Percentiles rank a stretch among this genome's conserved stretches.
phyloP scores from a whole-genome alignment of 2,888 invertebrate species.

The Scaptomyza reducta region DNA sequence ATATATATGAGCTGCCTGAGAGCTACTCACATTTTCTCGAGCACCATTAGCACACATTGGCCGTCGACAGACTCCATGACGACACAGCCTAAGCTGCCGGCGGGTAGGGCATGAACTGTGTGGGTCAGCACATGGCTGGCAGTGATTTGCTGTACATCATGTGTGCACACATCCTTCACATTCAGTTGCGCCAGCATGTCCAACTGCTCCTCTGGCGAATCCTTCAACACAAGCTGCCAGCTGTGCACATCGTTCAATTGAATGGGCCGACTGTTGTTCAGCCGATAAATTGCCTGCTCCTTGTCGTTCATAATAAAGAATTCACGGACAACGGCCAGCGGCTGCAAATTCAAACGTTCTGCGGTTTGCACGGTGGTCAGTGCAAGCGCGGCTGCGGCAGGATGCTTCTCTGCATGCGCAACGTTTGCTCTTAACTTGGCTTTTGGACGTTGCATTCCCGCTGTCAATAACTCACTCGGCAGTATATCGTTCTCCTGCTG shows the following conservation, averaged over 20 bases:
- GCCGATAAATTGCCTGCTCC: conserved; percentile 29
- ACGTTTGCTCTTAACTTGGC: no score
- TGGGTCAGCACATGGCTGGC: conserved; percentile 97
- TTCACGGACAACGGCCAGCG: conserved; percentile 60
- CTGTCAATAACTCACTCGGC: conserved; percentile 45
- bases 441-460: not conserved
- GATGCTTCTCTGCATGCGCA: not conserved
- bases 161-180: conserved; percentile 92
- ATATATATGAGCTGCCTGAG: no score
- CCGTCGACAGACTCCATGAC: conserved; percentile 98
- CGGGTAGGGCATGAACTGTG: conserved; percentile 93
- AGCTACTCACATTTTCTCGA: conserved; percentile 92
- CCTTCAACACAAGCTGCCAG: conserved; percentile 87
- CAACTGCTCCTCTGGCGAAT: conserved; percentile 92
- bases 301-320: conserved; percentile 45
- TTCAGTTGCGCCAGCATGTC: conserved; percentile 89
- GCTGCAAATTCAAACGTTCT: conserved; percentile 66
- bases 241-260: conserved; percentile 92
- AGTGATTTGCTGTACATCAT: conserved; percentile 99
- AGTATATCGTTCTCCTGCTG: conserved; percentile 97
- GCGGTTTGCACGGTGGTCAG: conserved; percentile 92
- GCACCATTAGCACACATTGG: conserved; percentile 95
- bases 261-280: conserved; percentile 86
- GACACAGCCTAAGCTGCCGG: conserved; percentile 95
- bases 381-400: conserved; percentile 94